Evolutionary conservation across 1,140 invertebrate species (phyloP), one percentile per base, ranked within the genome.

Genomic region (Octopus bimaculoides): DNA sequence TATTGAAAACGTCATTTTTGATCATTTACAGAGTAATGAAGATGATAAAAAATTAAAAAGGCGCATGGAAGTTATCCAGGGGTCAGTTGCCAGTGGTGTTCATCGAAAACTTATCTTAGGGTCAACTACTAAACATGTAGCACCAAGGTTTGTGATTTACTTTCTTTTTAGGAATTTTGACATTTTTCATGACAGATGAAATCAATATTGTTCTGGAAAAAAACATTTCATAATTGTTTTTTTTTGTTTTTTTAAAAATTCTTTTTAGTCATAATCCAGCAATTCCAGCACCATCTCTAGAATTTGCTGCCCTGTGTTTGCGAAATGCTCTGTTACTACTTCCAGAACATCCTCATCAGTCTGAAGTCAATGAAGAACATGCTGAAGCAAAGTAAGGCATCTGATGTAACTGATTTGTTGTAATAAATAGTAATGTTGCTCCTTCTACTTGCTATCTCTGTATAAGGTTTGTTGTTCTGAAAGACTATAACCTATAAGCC

Each of bases 251-350:
- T 12, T 71, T 14, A 10, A n/a, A n/a, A n/a, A n/a, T 71, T 14
- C 84, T 10, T 81, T 88, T 88, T 82, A 83, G 84, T 75, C 85
- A 87, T 14, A 84, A 85, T 14, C 81, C 86, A 54, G 86, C 95
- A 4, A 94, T 96, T 80, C 96, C 96, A 75, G 93, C 95, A 71
- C 92, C 96, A 5, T 96, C 94, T n/a, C 89, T 98, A 75, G 95
- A 97, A 89, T 98, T 98, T 92, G 96, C 94, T 12, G 93, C 93
- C 12, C 87, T 97, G 7, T 98, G 96, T 89, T 87, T 98, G 73
- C 93, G 94, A 83, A 98, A 97, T 91, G 95, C 96, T 17, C 89
- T 95, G 52, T 77, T 82, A 5, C 78, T 89, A 52, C 77, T 91
- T 71, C 87, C 89, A 53, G 84, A 85, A n/a, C 84, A 86, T 78